These are phyloP conservation scores for Nemotelus nigrinus DNA, from an alignment of 2,888 invertebrate species.

Conservation along the genomic window DNA sequence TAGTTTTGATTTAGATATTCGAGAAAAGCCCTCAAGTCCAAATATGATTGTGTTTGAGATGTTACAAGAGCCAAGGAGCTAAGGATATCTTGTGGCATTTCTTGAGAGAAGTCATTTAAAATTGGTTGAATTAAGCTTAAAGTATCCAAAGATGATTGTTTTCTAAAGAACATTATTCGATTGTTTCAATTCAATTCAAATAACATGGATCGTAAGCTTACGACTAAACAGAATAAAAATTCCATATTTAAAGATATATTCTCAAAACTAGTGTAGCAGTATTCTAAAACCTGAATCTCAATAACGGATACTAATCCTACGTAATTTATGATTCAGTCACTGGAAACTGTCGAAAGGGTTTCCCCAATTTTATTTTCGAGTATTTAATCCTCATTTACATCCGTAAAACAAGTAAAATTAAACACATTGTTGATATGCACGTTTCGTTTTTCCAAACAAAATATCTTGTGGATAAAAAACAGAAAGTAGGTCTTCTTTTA, in stretches of 20 bases:
- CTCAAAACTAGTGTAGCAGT: too few relatives aligned
- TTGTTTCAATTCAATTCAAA: too few relatives aligned
- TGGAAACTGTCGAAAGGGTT: slow-evolving; percentile 13
- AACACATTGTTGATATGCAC: slow-evolving; percentile 14
- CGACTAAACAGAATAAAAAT: too few relatives aligned
- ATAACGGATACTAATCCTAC: not conserved
- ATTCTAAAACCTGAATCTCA: too few relatives aligned
- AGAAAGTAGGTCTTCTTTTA: not conserved
- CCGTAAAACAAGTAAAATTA: slow-evolving; percentile 18
- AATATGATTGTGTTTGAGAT: not conserved
- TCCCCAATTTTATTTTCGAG: slow-evolving; percentile 6
- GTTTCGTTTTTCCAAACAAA: slow-evolving; percentile 7
- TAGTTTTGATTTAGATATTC: slow-evolving; percentile 39
- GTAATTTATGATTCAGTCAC: slow-evolving; percentile 9
- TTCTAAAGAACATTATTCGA: too few relatives aligned
- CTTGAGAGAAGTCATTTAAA: not conserved
- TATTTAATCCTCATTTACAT: slow-evolving; percentile 27
- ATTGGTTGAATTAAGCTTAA: not conserved
- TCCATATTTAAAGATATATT: too few relatives aligned
- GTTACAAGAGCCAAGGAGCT: not conserved
- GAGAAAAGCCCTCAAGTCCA: slow-evolving; percentile 1
- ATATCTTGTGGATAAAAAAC: slow-evolving; percentile 1
- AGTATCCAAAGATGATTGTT: too few relatives aligned
- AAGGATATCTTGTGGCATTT: too few relatives aligned
- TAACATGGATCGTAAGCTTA: too few relatives aligned